A percentile compares a stretch with the other conserved stretches of the same genome.
Conservation (phyloP, 2,888 invertebrate species). For the Branchipolynoe longqiensis region DNA sequence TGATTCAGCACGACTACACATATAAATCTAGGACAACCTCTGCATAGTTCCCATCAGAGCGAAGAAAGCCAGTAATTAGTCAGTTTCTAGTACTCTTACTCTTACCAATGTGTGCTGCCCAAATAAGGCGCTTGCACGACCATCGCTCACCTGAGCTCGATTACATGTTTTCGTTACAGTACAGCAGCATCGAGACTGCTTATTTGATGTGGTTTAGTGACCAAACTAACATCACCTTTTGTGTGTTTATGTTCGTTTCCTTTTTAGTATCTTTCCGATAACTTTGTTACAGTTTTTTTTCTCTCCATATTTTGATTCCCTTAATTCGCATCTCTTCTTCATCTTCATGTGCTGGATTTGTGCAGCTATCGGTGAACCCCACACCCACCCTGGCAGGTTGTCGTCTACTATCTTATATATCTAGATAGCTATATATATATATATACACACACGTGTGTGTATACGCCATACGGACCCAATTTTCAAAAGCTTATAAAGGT, state of each 20-base stretch:
- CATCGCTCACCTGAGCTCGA: not conserved
- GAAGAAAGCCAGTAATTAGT: not conserved
- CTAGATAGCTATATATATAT: too few species aligned
- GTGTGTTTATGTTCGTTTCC: too few species aligned
- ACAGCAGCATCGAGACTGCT: slow-evolving; percentile 47
- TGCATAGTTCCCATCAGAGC: slow-evolving; percentile 39
- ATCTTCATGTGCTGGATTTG: slow-evolving; percentile 18
- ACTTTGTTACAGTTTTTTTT: not conserved
- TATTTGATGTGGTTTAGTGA: not conserved
- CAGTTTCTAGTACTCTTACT: not conserved
- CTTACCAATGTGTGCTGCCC: not conserved
- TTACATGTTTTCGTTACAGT: slow-evolving; percentile 55
- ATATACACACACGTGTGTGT: too few species aligned
- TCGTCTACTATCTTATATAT: too few species aligned
- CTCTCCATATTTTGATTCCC: not conserved
- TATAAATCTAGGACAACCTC: slow-evolving; percentile 28
- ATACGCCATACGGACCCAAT: slow-evolving; percentile 31
- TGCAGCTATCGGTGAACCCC: not conserved
- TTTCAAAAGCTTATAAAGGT: slow-evolving; percentile 45
- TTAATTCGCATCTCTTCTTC: not conserved
- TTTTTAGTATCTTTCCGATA: slow-evolving; percentile 50
- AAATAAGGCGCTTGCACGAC: too few species aligned
- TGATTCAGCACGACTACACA: not conserved
- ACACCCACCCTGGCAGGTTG: slow-evolving; percentile 43
- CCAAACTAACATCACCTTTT: not conserved